Percentiles rank a stretch among this genome's conserved stretches.
These are phyloP conservation scores for Colinus virginianus DNA, from an alignment of 2,113 vertebrate species.

Conservation along the genomic window DNA sequence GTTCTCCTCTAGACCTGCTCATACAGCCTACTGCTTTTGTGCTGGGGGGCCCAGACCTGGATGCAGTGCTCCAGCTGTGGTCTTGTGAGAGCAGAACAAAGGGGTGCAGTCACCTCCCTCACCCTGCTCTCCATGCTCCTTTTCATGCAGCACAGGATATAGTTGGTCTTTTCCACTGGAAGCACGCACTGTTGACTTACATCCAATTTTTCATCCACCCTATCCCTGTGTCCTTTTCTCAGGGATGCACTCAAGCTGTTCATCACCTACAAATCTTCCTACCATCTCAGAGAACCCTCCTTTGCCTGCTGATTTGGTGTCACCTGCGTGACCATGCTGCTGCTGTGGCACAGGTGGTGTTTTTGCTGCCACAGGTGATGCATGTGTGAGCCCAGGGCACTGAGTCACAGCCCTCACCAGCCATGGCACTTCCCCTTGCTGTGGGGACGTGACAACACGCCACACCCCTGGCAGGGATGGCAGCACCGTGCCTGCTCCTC, in stretches of 20 bases:
- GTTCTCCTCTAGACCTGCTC: neutral
- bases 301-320: slow-evolving; percentile 9
- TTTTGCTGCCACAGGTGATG: slow-evolving; percentile 16
- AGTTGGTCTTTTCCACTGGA: neutral
- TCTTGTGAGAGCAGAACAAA: neutral
- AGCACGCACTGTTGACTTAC: neutral
- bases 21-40: neutral
- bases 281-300: neutral
- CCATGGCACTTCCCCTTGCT: neutral
- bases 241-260: neutral
- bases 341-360: slow-evolving; percentile 1
- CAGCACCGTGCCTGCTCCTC: neutral
- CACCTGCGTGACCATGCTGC: neutral
- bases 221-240: neutral
- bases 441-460: neutral
- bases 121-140: neutral
- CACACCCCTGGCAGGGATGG: neutral
- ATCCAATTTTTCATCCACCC: neutral
- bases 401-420: slow-evolving; percentile 47
- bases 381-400: slow-evolving; percentile 26
- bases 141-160: neutral
- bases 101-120: neutral
- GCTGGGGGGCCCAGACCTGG: neutral
- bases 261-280: neutral
- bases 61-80: neutral